Percentiles rank a stretch among this genome's conserved stretches.
These are phyloP conservation scores for Heliconius sara DNA, from an alignment of 2,888 invertebrate species.

Conservation along the genomic window DNA sequence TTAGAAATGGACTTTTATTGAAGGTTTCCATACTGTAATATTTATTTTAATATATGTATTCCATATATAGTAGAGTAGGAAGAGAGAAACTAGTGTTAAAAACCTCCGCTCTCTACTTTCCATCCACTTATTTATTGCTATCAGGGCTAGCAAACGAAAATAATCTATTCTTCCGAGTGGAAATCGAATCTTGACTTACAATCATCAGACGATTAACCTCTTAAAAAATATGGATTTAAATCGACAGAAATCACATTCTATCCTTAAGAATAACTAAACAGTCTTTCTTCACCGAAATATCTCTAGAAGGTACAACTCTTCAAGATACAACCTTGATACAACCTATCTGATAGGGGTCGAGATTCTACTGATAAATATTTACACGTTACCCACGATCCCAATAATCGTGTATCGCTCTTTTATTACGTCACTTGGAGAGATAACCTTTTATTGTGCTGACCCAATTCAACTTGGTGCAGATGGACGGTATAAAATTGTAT, in stretches of 20 bases:
- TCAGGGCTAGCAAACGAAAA: too few relatives aligned
- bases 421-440: conserved; percentile 22
- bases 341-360: conserved; percentile 3
- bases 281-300: not conserved
- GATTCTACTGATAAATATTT: conserved; percentile 25
- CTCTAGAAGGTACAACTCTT: not conserved
- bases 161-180: not conserved
- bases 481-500: not conserved
- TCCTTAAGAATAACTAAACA: not conserved
- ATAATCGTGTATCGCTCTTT: conserved; percentile 27
- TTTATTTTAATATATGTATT: too few relatives aligned
- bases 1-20: too few relatives aligned
- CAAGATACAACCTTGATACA: not conserved
- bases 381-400: conserved; percentile 16
- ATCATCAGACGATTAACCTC: too few relatives aligned
- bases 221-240: too few relatives aligned
- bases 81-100: too few relatives aligned
- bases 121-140: too few relatives aligned
- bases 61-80: too few relatives aligned
- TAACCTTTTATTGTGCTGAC: conserved; percentile 21
- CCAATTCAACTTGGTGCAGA: not conserved
- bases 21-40: too few relatives aligned
- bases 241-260: not conserved
- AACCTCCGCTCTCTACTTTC: too few relatives aligned
- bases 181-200: too few relatives aligned